Base-by-base conservation (phyloP, 2,888 invertebrate species). In the Cetonia aurata region DNA sequence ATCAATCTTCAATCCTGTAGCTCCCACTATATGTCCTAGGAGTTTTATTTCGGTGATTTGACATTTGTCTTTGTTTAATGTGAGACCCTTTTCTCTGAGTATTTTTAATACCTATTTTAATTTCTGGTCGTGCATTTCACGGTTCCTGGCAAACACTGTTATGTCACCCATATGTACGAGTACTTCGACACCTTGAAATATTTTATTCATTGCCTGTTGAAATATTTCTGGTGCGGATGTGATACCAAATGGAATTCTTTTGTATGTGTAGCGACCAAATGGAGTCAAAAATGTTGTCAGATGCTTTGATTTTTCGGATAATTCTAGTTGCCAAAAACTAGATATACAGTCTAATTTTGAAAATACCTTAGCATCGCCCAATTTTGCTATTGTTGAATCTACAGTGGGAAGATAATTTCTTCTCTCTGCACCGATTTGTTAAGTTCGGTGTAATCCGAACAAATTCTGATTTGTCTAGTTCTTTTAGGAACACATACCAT, bases 401-500 rank as follows among this genome's bases (percentile, higher is more conserved):
- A 78, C 74, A 8, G 73, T 71, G 19, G 76, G 75, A 77, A 48
- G 25, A 69, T 37, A 71, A 72, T 19, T 67, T 62, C n/a, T 44
- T 77, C 74, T 69, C 77, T 48, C 25, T 44, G 25, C 3, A 78
- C 73, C n/a, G 50, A 73, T 59, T 74, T 74, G 19, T 53, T 67
- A 8, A 55, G 33, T 13, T 53, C 53, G 9, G 53, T 52, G 13
- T 33, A 67, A 17, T 67, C 41, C 6, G 42, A 8, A 68, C 79
- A 80, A 8, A 80, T 19, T n/a, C 79, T 48, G n/a, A 80, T 67
- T 33, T 70, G 55, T 3, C 52, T 59, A n/a, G 55, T 69, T 15
- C 70, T 75, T 6, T 74, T 67, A 17, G 25, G 75, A 0, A 79
- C 80, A 2, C 79, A 76, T 0, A 83, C 83, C 69, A 83, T 79